A percentile compares a stretch with the other conserved stretches of the same genome.
Conservation (phyloP, 1,140 invertebrate species). For the Brachionus paranguensis region DNA sequence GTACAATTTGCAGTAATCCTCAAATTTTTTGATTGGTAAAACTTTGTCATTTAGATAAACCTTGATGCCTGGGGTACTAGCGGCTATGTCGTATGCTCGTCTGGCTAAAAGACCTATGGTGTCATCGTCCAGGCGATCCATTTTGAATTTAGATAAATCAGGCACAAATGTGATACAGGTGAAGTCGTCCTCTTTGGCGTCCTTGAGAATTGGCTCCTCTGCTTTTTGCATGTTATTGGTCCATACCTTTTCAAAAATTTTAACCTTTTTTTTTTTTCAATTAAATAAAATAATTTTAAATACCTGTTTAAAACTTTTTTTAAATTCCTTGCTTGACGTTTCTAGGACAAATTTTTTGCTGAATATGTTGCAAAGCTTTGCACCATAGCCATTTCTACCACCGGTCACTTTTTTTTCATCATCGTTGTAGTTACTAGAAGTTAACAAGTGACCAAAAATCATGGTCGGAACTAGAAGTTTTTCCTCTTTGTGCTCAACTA, state of each 20-base stretch:
- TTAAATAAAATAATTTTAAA: neutral
- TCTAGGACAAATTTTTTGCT: constrained; percentile 94
- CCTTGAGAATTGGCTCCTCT: constrained; percentile 71
- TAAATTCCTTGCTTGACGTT: constrained; percentile 80
- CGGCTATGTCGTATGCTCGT: constrained; percentile 91
- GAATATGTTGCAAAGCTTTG: constrained; percentile 99
- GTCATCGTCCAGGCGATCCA: constrained; percentile 84
- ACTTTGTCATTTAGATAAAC: constrained; percentile 84
- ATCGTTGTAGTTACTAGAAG: constrained; percentile 98
- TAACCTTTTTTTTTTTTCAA: neutral
- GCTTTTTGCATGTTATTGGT: constrained; percentile 88
- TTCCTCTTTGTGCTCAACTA: constrained; percentile 92
- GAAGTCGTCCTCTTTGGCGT: constrained; percentile 73
- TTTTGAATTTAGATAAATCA: constrained; percentile 91
- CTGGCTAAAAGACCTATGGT: constrained; percentile 84
- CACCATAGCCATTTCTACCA: constrained; percentile 96
- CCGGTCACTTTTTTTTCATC: constrained; percentile 86
- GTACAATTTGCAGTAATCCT: constrained; percentile 92
- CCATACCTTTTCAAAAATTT: constrained; percentile 64
- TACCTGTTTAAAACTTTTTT: constrained; percentile 76
- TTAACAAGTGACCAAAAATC: constrained; percentile 97
- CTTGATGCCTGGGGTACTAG: constrained; percentile 77
- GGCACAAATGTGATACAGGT: constrained; percentile 92
- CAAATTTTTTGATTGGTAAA: constrained; percentile 85
- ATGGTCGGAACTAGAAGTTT: constrained; percentile 98